A percentile compares a stretch with the other conserved stretches of the same genome.
These are phyloP conservation scores for Microcebus griseorufus DNA, from an alignment of 2,113 vertebrate genomes.

Conservation along the genomic window DNA sequence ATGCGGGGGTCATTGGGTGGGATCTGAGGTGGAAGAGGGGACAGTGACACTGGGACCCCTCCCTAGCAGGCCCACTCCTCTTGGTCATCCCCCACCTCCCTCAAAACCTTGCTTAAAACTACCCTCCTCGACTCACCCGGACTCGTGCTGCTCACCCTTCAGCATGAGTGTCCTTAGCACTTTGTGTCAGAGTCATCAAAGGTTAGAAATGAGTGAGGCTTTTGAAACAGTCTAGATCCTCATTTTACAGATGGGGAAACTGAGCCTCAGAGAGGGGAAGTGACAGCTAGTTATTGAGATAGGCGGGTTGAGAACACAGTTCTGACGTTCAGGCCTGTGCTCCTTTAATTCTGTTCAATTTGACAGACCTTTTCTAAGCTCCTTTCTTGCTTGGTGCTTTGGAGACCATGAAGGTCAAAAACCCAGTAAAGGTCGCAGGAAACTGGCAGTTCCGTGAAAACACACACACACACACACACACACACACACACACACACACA, in stretches of 20 bases:
- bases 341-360: background rate
- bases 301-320: background rate
- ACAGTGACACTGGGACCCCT: background rate
- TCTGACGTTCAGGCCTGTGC: background rate
- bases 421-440: background rate
- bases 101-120: background rate
- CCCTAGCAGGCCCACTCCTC: background rate
- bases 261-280: background rate
- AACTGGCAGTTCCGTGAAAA: background rate
- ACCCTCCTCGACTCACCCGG: background rate
- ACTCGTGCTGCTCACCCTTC: background rate
- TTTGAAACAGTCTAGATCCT: background rate
- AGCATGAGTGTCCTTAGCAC: background rate
- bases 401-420: background rate
- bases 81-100: background rate
- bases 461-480: too few relatives aligned
- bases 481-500: background rate
- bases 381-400: background rate
- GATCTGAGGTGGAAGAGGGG: constrained; percentile 81
- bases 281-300: background rate
- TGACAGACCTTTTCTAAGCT: background rate
- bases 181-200: background rate
- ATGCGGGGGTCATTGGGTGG: constrained; percentile 86
- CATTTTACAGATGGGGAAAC: background rate
- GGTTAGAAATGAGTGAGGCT: background rate